Evolutionary conservation across 2,797 vertebrate species (phyloP).

Genomic region (Fundulus diaphanus): DNA sequence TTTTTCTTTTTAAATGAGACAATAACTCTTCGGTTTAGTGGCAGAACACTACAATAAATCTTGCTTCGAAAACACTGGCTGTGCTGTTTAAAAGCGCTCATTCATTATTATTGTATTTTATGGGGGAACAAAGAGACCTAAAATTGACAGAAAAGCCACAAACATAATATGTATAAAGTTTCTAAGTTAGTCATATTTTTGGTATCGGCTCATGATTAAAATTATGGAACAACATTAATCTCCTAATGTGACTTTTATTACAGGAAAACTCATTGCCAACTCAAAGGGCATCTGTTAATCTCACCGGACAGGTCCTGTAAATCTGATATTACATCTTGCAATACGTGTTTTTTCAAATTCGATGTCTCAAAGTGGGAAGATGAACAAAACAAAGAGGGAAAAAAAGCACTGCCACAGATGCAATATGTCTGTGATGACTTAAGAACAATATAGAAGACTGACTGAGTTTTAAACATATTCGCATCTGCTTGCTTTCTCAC

Average conservation of each 20-base stretch:
- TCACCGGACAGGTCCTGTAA: constrained; percentile 32
- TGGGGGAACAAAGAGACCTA: background rate
- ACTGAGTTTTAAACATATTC: constrained; percentile 77
- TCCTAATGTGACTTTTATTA: constrained; percentile 2
- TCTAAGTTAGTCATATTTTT: constrained; percentile 3
- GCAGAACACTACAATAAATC: constrained; percentile 2
- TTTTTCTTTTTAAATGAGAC: background rate
- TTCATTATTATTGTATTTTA: constrained; percentile 2
- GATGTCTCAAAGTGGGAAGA: constrained; percentile 28
- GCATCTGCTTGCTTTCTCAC: constrained; percentile 47
- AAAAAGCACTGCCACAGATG: constrained; percentile 60
- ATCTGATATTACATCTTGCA: constrained; percentile 40
- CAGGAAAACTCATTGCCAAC: background rate
- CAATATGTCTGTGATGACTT: constrained; percentile 57
- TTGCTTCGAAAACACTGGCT: background rate
- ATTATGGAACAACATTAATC: background rate
- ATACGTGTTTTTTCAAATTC: constrained; percentile 36
- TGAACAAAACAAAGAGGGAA: constrained; percentile 47
- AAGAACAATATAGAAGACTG: constrained; percentile 74
- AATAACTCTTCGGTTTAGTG: background rate
- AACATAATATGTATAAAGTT: background rate
- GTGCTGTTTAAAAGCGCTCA: background rate
- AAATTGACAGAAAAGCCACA: background rate
- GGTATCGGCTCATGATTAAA: constrained; percentile 2
- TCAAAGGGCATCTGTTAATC: constrained; percentile 7